Base-by-base conservation (phyloP, 2,797 vertebrate species). In the Manis javanica region DNA sequence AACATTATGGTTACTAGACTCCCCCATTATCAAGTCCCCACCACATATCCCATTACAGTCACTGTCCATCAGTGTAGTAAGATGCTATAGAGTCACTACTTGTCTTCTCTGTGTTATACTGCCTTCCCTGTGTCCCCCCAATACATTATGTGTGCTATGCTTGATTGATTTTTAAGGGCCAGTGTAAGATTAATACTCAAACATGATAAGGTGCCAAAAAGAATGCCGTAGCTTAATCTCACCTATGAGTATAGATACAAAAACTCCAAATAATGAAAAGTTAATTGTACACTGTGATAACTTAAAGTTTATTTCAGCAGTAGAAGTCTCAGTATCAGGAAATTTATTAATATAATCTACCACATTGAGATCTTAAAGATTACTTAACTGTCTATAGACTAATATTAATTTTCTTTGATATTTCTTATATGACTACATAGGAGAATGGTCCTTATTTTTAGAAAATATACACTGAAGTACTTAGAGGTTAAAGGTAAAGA, bases 361-460 rank as follows among this genome's bases (percentile, higher is more conserved):
- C 26, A 85, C n/a, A 66, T 64, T 24, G 78, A 94, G 42, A 85
- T 46, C 51, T 46, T 89, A 66, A 95, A 66, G 69, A 42, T 84
- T 88, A 78, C 26, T 64, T 87, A 77, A 55, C 88, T 57, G 2
- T 64, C 53, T 81, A 3, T 51, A 68, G 57, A 84, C n/a, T n/a
- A 82, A 63, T 59, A 53, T 74, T 59, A 55, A 46, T 88, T 83
- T 83, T 84, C 14, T 78, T 92, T 87, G 34, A 53, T 77, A 64
- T 55, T 84, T 78, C n/a, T 64, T 91, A 79, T 19, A 18, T 68
- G 75, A 89, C 63, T 95, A 85, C 39, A 12, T 75, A 88, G 91
- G n/a, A 85, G 31, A 55, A 69, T 53, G 21, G 21, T 59, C n/a
- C 51, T 81, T 79, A 42, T 29, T 94, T 94, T 97, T 91, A 37